phyloP scores from a whole-genome alignment of 2,113 vertebrate species.

The Agapornis roseicollis region DNA sequence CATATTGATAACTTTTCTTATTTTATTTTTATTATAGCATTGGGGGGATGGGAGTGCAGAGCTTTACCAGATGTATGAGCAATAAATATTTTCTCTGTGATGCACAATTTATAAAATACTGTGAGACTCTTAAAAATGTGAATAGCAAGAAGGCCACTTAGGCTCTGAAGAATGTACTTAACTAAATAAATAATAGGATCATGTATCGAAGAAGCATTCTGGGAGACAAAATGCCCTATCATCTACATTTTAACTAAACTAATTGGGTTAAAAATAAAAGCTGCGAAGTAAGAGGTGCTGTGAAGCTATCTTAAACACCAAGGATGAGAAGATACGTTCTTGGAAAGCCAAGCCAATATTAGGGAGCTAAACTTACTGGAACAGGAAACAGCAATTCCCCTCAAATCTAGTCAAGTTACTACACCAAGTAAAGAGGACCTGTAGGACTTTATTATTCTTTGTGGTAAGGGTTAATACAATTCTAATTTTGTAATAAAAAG shows the following conservation, averaged over 20 bases:
- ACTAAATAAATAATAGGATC: neutral
- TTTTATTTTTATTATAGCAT: neutral
- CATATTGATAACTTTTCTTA: neutral
- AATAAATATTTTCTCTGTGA: neutral
- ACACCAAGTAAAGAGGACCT: neutral
- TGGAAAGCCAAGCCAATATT: neutral
- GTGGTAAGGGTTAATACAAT: neutral
- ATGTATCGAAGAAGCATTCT: neutral
- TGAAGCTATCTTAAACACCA: neutral
- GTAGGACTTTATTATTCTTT: neutral
- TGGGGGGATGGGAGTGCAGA: neutral
- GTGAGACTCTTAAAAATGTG: neutral
- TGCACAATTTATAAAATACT: neutral
- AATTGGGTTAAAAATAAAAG: neutral
- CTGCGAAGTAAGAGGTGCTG: neutral
- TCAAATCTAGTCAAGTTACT: neutral
- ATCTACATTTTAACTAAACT: neutral
- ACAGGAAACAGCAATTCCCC: neutral
- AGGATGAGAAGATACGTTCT: neutral
- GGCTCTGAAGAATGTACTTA: neutral
- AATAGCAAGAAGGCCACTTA: neutral
- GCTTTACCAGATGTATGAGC: neutral
- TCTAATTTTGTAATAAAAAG: neutral
- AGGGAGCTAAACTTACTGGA: neutral
- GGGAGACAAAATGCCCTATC: neutral